Conservation (phyloP, 2,888 invertebrate genomes). For the Pyrgus malvae region DNA sequence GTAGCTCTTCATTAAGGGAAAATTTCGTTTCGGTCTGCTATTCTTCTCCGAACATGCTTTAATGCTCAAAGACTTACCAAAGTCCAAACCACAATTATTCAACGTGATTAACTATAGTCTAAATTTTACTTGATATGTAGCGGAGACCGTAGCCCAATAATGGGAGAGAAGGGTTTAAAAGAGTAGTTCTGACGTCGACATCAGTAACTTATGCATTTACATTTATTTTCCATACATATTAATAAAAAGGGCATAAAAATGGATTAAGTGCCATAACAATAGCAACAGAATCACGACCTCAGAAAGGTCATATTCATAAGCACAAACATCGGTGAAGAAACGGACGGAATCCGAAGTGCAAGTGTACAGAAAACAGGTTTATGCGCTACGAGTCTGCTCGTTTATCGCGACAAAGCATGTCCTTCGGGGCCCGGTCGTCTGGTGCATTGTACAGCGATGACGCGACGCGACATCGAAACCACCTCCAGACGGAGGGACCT, state of each 20-base stretch:
- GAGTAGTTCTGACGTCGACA: too few relatives aligned
- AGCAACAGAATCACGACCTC: constrained; percentile 33
- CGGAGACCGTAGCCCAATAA: too few relatives aligned
- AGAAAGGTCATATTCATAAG: constrained; percentile 46
- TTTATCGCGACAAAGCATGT: constrained; percentile 54
- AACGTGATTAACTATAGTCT: too few relatives aligned
- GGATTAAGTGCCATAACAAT: constrained; percentile 22
- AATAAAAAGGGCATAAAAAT: constrained; percentile 32
- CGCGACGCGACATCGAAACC: constrained; percentile 31
- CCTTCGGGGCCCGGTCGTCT: constrained; percentile 56
- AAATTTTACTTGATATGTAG: too few relatives aligned
- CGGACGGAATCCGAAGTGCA: constrained; percentile 57
- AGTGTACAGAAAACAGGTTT: constrained; percentile 67
- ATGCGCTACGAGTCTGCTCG: constrained; percentile 39
- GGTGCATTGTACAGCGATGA: constrained; percentile 55
- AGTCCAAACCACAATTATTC: too few relatives aligned
- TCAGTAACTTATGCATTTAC: too few relatives aligned
- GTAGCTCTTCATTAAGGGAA: not conserved
- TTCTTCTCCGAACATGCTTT: too few relatives aligned
- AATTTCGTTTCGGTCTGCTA: too few relatives aligned
- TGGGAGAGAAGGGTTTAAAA: too few relatives aligned
- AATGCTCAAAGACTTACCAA: too few relatives aligned
- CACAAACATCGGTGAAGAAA: constrained; percentile 50
- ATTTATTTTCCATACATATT: not conserved
- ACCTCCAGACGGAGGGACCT: constrained; percentile 39